Evolutionary conservation across 2,888 invertebrate genomes (phyloP).

Genomic region (Epirrhoe alternata): DNA sequence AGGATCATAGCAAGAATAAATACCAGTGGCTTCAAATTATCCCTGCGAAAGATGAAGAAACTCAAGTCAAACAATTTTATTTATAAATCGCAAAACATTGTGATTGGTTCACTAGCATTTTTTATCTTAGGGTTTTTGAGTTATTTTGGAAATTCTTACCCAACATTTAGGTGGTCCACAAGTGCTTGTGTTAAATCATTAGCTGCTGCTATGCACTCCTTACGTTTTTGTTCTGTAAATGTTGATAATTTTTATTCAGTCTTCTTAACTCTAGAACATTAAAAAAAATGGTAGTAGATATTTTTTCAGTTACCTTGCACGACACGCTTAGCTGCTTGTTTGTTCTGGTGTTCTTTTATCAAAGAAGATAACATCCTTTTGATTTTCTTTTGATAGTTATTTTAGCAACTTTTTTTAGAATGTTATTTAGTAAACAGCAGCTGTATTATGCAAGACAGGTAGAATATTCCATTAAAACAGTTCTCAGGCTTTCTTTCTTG

Average conservation of each 20-base stretch:
- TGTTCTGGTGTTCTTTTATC: constrained; percentile 94
- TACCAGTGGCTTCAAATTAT: no score
- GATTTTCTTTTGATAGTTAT: neutral
- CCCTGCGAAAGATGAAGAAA: no score
- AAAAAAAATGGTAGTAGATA: neutral
- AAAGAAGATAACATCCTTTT: constrained; percentile 91
- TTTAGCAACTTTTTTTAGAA: neutral
- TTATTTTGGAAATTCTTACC: constrained; percentile 85
- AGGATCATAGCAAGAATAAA: no score
- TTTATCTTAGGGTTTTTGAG: no score
- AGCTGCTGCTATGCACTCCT: constrained; percentile 96
- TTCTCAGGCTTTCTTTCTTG: no score
- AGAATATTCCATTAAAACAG: no score
- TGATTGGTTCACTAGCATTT: no score
- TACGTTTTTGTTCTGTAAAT: constrained; percentile 93
- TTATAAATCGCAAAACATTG: no score
- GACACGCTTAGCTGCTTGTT: constrained; percentile 91
- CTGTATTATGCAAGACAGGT: no score
- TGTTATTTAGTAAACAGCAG: neutral
- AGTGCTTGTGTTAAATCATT: constrained; percentile 96
- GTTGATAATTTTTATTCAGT: no score
- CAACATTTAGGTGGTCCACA: constrained; percentile 98
- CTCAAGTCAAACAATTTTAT: no score
- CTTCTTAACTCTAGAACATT: no score
- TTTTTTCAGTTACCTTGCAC: constrained; percentile 87